Evolutionary conservation across 2,797 vertebrate species (phyloP).

Genomic region (Gymnoscopelus microlampas): DNA sequence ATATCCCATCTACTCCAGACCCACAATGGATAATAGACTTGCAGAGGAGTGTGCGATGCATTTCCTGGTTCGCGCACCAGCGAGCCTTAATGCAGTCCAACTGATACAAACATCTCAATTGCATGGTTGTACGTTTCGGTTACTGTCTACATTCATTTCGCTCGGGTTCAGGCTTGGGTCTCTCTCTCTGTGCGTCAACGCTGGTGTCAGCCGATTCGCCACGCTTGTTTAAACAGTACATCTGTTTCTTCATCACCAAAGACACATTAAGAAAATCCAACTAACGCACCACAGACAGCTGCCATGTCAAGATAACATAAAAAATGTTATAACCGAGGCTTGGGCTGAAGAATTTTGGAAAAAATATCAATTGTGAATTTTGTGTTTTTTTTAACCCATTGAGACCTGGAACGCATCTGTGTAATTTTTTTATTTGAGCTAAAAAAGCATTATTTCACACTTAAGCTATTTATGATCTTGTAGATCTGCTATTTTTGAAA

Average conservation of each 20-base stretch:
- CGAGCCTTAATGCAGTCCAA: conserved; percentile 42
- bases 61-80: conserved; percentile 41
- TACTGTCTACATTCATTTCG: conserved; percentile 57
- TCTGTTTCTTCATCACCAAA: conserved; percentile 18
- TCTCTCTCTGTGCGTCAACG: conserved; percentile 8
- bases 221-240: conserved; percentile 48
- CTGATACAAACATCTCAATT: conserved; percentile 62
- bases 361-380: too few relatives aligned
- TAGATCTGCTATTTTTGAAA: too few relatives aligned
- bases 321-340: too few relatives aligned
- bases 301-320: background rate
- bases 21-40: conserved; percentile 54
- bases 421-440: too few relatives aligned
- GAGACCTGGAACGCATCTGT: too few relatives aligned
- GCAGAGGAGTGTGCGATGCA: conserved; percentile 17
- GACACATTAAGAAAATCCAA: conserved; percentile 16
- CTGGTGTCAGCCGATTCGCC: conserved; percentile 26
- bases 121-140: conserved; percentile 59
- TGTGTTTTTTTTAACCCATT: too few relatives aligned
- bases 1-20: conserved; percentile 52
- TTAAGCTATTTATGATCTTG: too few relatives aligned
- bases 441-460: too few relatives aligned
- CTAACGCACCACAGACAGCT: background rate
- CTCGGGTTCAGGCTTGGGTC: conserved; percentile 40
- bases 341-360: too few relatives aligned